Conservation (phyloP, 92 coral and sea anemone genomes). For the Phymanthus crucifer region DNA sequence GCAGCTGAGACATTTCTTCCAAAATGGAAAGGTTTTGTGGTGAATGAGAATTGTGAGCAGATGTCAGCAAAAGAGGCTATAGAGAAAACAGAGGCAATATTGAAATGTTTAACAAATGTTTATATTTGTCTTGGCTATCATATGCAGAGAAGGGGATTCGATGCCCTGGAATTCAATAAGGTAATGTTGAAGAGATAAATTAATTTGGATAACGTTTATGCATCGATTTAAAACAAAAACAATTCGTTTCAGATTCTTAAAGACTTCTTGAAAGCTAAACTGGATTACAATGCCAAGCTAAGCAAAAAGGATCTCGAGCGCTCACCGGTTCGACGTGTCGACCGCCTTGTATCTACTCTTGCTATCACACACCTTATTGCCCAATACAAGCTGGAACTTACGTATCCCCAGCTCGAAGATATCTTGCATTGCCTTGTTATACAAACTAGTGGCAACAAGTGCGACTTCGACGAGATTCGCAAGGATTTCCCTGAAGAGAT, state of each 20-base stretch:
- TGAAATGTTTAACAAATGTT: slow-evolving; percentile 24
- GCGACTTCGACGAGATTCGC: slow-evolving; percentile 22
- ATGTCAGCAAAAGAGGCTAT: slow-evolving; percentile 33
- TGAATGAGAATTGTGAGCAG: not conserved
- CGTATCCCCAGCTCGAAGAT: slow-evolving; percentile 5
- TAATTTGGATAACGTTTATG: not conserved
- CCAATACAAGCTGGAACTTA: slow-evolving; percentile 11
- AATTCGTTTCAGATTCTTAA: slow-evolving; percentile 34
- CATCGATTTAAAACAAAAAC: not conserved
- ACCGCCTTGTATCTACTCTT: slow-evolving; percentile 50
- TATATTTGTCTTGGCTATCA: not conserved
- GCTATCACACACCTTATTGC: slow-evolving; percentile 37
- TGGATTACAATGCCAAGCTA: slow-evolving; percentile 28
- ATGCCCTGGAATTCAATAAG: slow-evolving; percentile 22
- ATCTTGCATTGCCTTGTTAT: slow-evolving; percentile 25
- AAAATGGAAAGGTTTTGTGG: slow-evolving; percentile 9
- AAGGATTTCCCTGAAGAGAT: slow-evolving; percentile 28
- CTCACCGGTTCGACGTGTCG: not conserved
- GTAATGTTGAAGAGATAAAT: slow-evolving; percentile 3
- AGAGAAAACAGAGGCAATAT: slow-evolving; percentile 8
- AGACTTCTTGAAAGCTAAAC: slow-evolving; percentile 53
- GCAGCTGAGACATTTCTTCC: slow-evolving; percentile 14
- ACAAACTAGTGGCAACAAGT: not conserved
- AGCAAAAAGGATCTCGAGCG: slow-evolving; percentile 18
- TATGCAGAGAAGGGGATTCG: not conserved